Base-by-base conservation (phyloP, 2,797 vertebrate species). In the Oryzias dopingdopingensis region DNA sequence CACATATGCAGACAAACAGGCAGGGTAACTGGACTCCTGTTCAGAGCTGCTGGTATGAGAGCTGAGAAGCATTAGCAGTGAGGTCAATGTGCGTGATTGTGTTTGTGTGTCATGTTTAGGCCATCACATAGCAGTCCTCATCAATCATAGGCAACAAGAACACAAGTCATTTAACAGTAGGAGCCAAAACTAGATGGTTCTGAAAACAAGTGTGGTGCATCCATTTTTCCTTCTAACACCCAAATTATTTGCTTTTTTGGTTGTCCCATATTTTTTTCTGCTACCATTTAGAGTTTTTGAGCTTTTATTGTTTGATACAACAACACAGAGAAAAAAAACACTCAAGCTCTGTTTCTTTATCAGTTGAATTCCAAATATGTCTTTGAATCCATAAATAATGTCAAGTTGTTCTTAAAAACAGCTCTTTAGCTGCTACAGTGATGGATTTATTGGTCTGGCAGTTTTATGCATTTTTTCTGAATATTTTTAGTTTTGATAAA, bases 141-240 rank as follows among this genome's bases (percentile, higher is more conserved):
- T 70, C 58, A 67, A 76, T 80, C 74, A 78, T 47, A 40, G 23
- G 56, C 49, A 4, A 26, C 57, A 23, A 72, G 45, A 60, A 78
- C 72, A 63, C 71, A 63, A 5, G 64, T 79, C 72, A 65, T 63
- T 79, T 57, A 68, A 76, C 41, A 60, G 49, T 14, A 42, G 67
- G 61, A 70, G 61, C 56, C 37, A 67, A 65, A 67, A 59, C 46
- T 51, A 57, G 48, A 62, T 59, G 16, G 42, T 26, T 14, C 18
- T 57, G 48, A 47, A 43, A 14, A 52, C 42, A 20, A 26, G 29
- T 50, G 46, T 14, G 44, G 52, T 16, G 61, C 67, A 61, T 42
- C 2, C 32, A 16, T 14, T 18, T 12, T 23, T 48, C 48, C 17
- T 32, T 24, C 56, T 3, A 51, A 8, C 20, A 47, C 48, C 49